Evolutionary conservation across 2,113 vertebrate genomes (phyloP).

Genomic region (Chinchilla lanigera): DNA sequence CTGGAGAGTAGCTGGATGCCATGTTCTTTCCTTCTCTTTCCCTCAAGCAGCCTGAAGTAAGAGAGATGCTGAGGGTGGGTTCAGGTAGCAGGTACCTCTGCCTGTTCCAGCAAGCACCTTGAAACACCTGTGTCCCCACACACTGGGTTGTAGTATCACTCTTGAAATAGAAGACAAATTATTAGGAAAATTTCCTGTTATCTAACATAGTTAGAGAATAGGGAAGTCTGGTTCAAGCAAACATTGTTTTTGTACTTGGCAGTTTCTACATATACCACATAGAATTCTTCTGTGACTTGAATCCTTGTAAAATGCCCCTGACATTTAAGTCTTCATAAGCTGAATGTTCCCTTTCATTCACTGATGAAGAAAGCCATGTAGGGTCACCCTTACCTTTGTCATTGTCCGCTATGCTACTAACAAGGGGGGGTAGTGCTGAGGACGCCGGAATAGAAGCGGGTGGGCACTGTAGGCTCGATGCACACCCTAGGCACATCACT

Average conservation of each 20-base stretch:
- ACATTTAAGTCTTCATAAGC: slow-evolving; percentile 12
- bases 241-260: not conserved
- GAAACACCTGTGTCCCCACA: not conserved
- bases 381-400: not conserved
- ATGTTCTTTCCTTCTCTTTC: not conserved
- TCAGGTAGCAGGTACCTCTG: not conserved
- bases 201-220: slow-evolving; percentile 32
- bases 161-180: slow-evolving; percentile 27
- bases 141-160: not conserved
- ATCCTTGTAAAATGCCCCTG: slow-evolving; percentile 34
- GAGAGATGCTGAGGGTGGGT: not conserved
- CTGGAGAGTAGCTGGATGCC: slow-evolving; percentile 27
- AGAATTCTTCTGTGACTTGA: slow-evolving; percentile 48
- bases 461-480: not conserved
- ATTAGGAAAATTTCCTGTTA: slow-evolving; percentile 39
- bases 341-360: not conserved
- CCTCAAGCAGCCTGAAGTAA: slow-evolving; percentile 9
- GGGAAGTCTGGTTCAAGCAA: not conserved
- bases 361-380: not conserved
- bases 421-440: not conserved
- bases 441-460: not conserved
- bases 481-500: not conserved
- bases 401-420: not conserved
- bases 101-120: not conserved
- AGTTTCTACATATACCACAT: not conserved